phyloP scores from a whole-genome alignment of 2,888 invertebrate genomes.

The Andrena flavipes region DNA sequence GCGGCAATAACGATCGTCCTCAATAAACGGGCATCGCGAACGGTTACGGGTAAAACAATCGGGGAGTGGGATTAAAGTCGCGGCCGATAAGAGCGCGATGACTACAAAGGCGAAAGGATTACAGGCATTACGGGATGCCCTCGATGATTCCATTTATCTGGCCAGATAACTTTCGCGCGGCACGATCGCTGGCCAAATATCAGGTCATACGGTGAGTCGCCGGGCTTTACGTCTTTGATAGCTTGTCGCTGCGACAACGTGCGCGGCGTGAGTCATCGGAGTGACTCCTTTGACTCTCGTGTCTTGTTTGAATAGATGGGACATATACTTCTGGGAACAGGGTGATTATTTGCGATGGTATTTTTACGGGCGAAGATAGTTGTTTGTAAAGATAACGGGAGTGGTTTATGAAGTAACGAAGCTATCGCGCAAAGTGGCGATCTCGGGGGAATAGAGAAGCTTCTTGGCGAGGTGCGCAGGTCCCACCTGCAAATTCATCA shows the following conservation, averaged over 20 bases:
- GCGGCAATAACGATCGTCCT: conserved; percentile 20
- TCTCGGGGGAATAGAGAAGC: background rate
- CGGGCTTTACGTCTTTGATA: background rate
- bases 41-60: conserved; percentile 1
- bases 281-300: too few species aligned
- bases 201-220: background rate
- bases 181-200: background rate
- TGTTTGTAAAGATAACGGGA: background rate
- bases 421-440: background rate
- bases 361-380: too few species aligned
- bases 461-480: background rate
- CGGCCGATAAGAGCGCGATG: conserved; percentile 27
- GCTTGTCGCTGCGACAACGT: background rate
- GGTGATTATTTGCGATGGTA: too few species aligned
- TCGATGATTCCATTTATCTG: background rate
- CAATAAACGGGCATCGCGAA: conserved; percentile 19
- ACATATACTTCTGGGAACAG: too few species aligned
- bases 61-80: background rate
- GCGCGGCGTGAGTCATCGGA: too few species aligned
- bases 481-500: conserved; percentile 18
- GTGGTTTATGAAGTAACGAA: background rate
- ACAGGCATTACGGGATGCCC: conserved; percentile 11
- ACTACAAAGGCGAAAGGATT: conserved; percentile 18
- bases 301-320: too few species aligned
- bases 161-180: conserved; percentile 14